Base-by-base conservation (phyloP, 2,797 vertebrate species). In the Pseudotriccus pelzelni region DNA sequence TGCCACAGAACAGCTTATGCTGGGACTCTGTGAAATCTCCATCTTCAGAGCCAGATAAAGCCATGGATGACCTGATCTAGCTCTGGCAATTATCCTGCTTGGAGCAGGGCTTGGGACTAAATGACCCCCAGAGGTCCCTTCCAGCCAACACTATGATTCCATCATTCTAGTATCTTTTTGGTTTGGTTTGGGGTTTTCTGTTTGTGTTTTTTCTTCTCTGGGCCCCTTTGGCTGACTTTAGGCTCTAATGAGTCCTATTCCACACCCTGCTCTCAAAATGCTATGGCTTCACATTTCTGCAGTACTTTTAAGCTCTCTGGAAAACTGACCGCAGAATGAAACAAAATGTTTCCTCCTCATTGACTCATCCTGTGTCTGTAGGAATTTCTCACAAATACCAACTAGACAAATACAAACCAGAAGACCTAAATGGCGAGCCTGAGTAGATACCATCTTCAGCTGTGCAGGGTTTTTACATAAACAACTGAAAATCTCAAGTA, bases 141-240 rank as follows among this genome's bases (percentile, higher is more conserved):
- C 47, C 21, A 93, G 43, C 7, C 68, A 91, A 56, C 41, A 23
- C 2, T 64, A 14, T 87, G 32, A 74, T 67, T 89, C 56, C 44
- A 63, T 74, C n/a, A 83, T 85, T 87, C 60, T 83, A 34, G 2
- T 43, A 50, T 46, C 28, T 55, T 89, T 76, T 67, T 3, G 2
- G 16, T 92, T 84, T 93, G 55, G n/a, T 94, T 92, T 85, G 72
- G 25, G 50, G 52, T 70, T 94, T 94, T 89, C 43, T 80, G 70
- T 23, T 87, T 88, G 28, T 75, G 58, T 73, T 89, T 94, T 77
- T 50, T 62, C 32, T 87, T 77, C 73, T 75, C 64, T 76, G 56
- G 34, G 25, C 0, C 22, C 28, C 37, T 68, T 64, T 85, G 87
- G 49, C 49, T 44, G 62, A 64, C 41, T 91, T 75, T 60, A 72